Percentiles rank a stretch among this genome's conserved stretches.
These are phyloP conservation scores for Drepana falcataria DNA, from an alignment of 2,888 invertebrate genomes.

Conservation along the genomic window DNA sequence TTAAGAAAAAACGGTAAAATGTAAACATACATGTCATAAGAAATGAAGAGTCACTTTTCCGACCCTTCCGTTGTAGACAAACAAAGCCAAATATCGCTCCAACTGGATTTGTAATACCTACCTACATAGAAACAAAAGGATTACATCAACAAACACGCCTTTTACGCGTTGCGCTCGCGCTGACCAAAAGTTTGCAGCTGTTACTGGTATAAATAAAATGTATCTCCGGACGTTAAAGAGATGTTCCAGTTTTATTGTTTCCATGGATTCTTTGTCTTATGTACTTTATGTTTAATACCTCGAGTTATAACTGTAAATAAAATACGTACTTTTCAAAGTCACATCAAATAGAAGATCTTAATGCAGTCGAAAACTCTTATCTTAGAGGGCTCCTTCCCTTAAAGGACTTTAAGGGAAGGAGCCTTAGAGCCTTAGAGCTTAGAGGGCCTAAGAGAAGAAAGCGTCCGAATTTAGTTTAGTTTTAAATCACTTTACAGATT, in stretches of 20 bases:
- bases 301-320: not conserved
- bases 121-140: constrained; percentile 58
- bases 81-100: constrained; percentile 35
- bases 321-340: too few species aligned
- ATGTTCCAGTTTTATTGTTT: constrained; percentile 68
- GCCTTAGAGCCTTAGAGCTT: too few species aligned
- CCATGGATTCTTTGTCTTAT: constrained; percentile 42
- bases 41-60: constrained; percentile 31
- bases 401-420: too few species aligned
- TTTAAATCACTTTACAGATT: too few species aligned
- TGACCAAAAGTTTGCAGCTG: constrained; percentile 80
- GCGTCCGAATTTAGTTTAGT: too few species aligned
- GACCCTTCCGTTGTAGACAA: constrained; percentile 40
- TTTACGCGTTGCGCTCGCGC: constrained; percentile 47
- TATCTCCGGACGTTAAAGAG: constrained; percentile 71
- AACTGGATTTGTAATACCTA: constrained; percentile 23
- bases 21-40: constrained; percentile 10
- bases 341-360: too few species aligned
- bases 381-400: too few species aligned
- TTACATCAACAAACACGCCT: constrained; percentile 56
- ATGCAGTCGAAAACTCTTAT: too few species aligned
- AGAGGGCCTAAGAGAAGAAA: too few species aligned
- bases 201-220: constrained; percentile 73
- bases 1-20: constrained; percentile 12
- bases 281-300: constrained; percentile 8